phyloP scores from a whole-genome alignment of 2,888 invertebrate species.

The Sipha maydis region DNA sequence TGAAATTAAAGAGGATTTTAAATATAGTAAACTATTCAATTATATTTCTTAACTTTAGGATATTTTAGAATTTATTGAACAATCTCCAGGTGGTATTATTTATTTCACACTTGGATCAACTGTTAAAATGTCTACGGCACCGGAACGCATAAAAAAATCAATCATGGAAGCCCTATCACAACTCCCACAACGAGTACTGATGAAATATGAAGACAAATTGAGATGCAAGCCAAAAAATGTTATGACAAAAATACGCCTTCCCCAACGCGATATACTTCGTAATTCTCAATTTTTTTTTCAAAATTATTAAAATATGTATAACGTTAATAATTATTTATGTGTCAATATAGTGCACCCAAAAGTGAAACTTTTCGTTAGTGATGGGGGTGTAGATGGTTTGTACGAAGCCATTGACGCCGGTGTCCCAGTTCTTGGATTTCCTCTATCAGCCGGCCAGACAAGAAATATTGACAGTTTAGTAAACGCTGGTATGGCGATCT shows the following conservation, averaged over 20 bases:
- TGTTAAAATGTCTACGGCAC: slow-evolving; percentile 29
- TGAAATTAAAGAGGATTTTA: no score
- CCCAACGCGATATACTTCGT: slow-evolving; percentile 32
- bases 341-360: neutral
- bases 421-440: slow-evolving; percentile 19
- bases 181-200: slow-evolving; percentile 38
- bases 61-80: slow-evolving; percentile 39
- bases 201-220: slow-evolving; percentile 53
- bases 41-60: slow-evolving; percentile 8
- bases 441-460: neutral
- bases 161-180: slow-evolving; percentile 39
- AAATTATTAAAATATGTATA: no score
- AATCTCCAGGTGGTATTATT: slow-evolving; percentile 29
- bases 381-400: slow-evolving; percentile 6
- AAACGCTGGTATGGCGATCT: slow-evolving; percentile 6
- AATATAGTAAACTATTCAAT: no score
- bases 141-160: slow-evolving; percentile 29
- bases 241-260: slow-evolving; percentile 34
- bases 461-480: slow-evolving; percentile 1
- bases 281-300: neutral
- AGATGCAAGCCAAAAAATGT: slow-evolving; percentile 35
- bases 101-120: slow-evolving; percentile 49
- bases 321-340: no score
- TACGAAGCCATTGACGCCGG: slow-evolving; percentile 23
- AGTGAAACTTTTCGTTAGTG: slow-evolving; percentile 14